These are phyloP conservation scores for Rhinichthys klamathensis DNA, from an alignment of 2,113 vertebrate genomes.

Conservation along the genomic window DNA sequence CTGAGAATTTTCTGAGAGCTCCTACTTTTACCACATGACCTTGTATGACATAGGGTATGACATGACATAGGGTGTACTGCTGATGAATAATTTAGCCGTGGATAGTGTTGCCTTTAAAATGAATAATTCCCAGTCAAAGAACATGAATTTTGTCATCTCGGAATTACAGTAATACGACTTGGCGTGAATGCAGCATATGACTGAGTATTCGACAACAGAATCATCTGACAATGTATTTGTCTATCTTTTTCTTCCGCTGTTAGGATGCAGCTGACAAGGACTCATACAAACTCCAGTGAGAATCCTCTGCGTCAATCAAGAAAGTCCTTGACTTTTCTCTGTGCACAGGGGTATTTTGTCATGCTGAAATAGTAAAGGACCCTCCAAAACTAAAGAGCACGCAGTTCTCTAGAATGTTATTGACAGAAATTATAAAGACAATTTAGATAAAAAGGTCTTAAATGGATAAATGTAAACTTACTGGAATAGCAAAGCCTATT, in stretches of 20 bases:
- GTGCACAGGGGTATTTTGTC: too few species aligned
- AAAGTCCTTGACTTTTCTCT: too few species aligned
- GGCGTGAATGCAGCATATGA: neutral
- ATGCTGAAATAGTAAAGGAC: too few species aligned
- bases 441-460: neutral
- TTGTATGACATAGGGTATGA: too few species aligned
- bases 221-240: neutral
- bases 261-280: too few species aligned
- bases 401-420: neutral
- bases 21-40: neutral
- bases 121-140: too few species aligned
- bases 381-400: neutral
- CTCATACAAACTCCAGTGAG: too few species aligned
- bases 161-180: neutral
- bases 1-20: neutral
- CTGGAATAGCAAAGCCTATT: neutral
- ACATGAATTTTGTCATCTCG: neutral
- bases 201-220: neutral
- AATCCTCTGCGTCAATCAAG: too few species aligned
- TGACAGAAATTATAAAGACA: neutral
- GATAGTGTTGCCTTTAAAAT: too few species aligned
- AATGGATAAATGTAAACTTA: neutral
- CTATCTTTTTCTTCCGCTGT: too few species aligned
- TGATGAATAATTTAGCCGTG: neutral
- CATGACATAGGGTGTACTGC: neutral